Percentiles rank a stretch among this genome's conserved stretches.
These are phyloP conservation scores for Dreissena rostriformis DNA, from an alignment of 1,140 invertebrate species.

Conservation along the genomic window DNA sequence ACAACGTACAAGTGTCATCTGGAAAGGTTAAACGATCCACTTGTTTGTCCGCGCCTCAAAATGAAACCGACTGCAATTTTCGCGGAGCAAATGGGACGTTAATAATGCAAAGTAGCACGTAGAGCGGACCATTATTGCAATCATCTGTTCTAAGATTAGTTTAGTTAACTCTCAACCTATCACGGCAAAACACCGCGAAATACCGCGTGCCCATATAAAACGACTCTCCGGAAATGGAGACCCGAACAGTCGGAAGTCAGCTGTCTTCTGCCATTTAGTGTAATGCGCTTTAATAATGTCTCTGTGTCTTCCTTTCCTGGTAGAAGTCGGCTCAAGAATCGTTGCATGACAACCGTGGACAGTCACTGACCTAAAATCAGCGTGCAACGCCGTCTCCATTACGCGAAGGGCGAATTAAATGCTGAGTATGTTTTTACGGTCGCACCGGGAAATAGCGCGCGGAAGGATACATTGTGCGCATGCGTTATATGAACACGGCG, in stretches of 20 bases:
- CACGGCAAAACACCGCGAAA: slow-evolving; percentile 20
- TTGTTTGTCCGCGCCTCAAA: no score
- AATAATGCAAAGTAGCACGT: slow-evolving; percentile 47
- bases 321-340: slow-evolving; percentile 34
- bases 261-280: slow-evolving; percentile 42
- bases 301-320: slow-evolving; percentile 13
- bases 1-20: no score
- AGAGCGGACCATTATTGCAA: slow-evolving; percentile 30
- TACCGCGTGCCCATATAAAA: slow-evolving; percentile 38
- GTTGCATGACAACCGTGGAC: slow-evolving; percentile 53
- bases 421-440: slow-evolving; percentile 59
- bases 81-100: no score
- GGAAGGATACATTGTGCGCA: slow-evolving; percentile 35
- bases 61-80: no score
- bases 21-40: no score
- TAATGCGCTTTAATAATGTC: slow-evolving; percentile 52
- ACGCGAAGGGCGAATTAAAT: slow-evolving; percentile 45
- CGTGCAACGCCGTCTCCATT: slow-evolving; percentile 24
- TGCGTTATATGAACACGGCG: slow-evolving; percentile 35
- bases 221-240: slow-evolving; percentile 33
- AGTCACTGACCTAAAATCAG: no score
- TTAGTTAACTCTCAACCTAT: slow-evolving; percentile 44
- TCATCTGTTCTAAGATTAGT: slow-evolving; percentile 54
- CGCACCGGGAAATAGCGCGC: slow-evolving; percentile 51
- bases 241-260: slow-evolving; percentile 37